Conservation (phyloP, 2,113 vertebrate species). For the Mystacornis crossleyi region DNA sequence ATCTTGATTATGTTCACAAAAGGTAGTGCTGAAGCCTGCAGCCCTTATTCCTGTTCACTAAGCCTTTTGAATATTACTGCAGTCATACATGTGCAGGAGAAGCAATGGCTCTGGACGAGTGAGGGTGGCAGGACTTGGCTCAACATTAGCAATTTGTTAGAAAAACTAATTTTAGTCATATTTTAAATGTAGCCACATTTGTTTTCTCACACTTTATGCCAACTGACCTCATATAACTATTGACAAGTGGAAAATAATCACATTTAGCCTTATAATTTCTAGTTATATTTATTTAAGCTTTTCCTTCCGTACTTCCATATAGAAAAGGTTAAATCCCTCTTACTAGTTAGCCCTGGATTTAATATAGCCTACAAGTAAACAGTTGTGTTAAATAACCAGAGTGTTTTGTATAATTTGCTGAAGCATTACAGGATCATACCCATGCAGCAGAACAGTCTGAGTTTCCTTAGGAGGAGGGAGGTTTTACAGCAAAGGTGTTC, state of each 20-base stretch:
- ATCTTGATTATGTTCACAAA: constrained; percentile 2
- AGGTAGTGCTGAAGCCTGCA: neutral
- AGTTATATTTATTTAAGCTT: constrained; percentile 53
- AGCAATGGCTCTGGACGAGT: neutral
- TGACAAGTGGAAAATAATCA: constrained; percentile 60
- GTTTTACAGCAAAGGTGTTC: neutral
- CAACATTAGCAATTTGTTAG: constrained; percentile 34
- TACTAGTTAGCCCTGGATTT: constrained; percentile 47
- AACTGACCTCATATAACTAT: constrained; percentile 53
- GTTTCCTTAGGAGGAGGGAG: neutral
- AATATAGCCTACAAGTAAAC: constrained; percentile 32
- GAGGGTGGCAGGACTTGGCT: neutral
- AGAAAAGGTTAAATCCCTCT: constrained; percentile 42
- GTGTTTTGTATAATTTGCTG: constrained; percentile 3
- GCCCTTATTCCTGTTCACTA: neutral
- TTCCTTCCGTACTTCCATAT: neutral
- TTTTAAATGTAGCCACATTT: constrained; percentile 40
- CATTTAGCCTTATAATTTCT: constrained; percentile 41
- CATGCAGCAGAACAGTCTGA: neutral
- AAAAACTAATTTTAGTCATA: constrained; percentile 48
- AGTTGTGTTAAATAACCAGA: constrained; percentile 20
- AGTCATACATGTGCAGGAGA: neutral
- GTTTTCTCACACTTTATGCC: constrained; percentile 52
- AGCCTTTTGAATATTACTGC: neutral
- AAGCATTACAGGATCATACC: neutral